Evolutionary conservation across 1,140 invertebrate genomes (phyloP), one percentile per base, ranked within the genome.

Genomic region (Atta colombica): DNA sequence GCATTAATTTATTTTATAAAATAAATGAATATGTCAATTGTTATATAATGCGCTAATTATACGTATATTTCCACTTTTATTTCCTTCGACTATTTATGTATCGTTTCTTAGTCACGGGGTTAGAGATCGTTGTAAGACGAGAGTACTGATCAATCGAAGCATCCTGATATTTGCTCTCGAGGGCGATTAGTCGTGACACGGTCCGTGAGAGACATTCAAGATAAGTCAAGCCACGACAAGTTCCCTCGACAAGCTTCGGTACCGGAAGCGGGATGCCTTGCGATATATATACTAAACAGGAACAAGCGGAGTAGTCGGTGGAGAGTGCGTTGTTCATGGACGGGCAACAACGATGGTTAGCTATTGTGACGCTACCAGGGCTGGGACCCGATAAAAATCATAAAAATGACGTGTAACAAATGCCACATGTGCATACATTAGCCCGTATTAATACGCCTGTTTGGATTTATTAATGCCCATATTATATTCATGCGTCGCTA

Each of bases 381-480:
- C n/a, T 51, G 53, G 35, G 63, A 31, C 18, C 25, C 28, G 87
- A 92, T 86, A 45, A 45, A 45, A 45, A 45, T 92, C 92, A 92
- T 89, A 91, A 45, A 45, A 45, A 45, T 87, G 85, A 87, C 91
- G 85, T 75, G 77, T 92, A 94, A 93, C 92, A 93, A 92, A 93
- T 94, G 90, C 88, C 85, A 75, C 85, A 91, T 66, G 77, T 81
- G 91, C 91, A 92, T 93, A 92, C 92, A 93, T 93, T 94, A 94
- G 92, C 89, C 53, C 91, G 93, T 91, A 93, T 94, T 94, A 94
- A 94, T 94, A 94, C 85, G 88, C 89, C 45, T 61, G 91, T 88
- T 92, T 92, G 90, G 90, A 94, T 93, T 94, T 93, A 94, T 94
- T 94, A 94, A 93, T 94, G 91, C 87, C 89, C 91, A 91, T 93